Base-by-base conservation (phyloP, 2,113 vertebrate genomes). In the Paramisgurnus dabryanus region DNA sequence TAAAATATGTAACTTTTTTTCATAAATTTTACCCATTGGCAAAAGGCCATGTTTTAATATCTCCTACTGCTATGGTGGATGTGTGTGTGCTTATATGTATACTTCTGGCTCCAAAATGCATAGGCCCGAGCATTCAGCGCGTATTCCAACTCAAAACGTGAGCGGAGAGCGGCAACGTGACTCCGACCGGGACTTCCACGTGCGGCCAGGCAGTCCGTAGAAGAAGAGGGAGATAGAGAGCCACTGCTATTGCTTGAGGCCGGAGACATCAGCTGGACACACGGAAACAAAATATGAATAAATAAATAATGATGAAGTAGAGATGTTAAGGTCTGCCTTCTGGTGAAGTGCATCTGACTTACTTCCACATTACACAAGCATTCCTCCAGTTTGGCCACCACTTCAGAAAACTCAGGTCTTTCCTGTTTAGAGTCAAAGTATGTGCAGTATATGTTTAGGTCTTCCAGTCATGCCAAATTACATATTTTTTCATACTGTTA, bases 351-450 rank as follows among this genome's bases (percentile, higher is more conserved):
- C 1, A 71, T 57, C 27, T 17, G 10, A 27, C 82, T 81, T 88
- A 98, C 97, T 95, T 99, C 96, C 0, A 95, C 92, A 7, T 98
- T 98, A 87, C 95, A 95, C 71, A 98, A 93, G 49, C 96, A 98
- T 79, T 98, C 96, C 83, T 98, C 96, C 57, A 98, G 85, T 74
- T 94, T 98, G 18, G 90, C 86, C 27, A 98, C 95, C 2, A 99
- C 95, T 90, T 98, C 96, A 22, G 96, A 97, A 85, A 98, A 98
- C 83, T 97, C 95, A 0, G 96, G 97, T 66, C 97, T 93, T 80
- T 96, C 96, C 97, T 99, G 34, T n/a, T 57, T 55, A 9, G 27
- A 15, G 12, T 8, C 27, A 34, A 34, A 34, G 27, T 34, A 34
- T 34, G 1, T 34, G 27, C 22, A 22, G 22, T 22, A 22, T 22